These are phyloP conservation scores for Campoplex capitator DNA, from an alignment of 2,888 invertebrate genomes.

Conservation along the genomic window DNA sequence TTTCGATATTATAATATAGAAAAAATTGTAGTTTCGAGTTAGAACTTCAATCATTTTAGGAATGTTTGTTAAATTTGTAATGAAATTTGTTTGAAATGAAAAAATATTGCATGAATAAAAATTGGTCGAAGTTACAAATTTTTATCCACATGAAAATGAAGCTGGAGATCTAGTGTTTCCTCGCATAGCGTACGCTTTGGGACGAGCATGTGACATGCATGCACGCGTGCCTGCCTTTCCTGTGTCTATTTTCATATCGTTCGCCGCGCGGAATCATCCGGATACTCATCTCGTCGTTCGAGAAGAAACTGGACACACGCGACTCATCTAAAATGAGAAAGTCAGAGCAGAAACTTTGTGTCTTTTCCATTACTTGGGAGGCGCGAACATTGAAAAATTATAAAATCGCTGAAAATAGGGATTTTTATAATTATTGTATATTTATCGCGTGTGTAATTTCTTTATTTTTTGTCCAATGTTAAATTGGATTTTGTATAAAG, in stretches of 20 bases:
- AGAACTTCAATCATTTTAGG: too few relatives aligned
- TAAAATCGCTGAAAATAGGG: too few relatives aligned
- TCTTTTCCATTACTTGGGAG: not conserved
- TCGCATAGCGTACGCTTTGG: constrained; percentile 25
- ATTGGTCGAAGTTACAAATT: constrained; percentile 4
- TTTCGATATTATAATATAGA: not conserved
- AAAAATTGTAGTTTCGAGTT: not conserved
- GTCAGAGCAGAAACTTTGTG: constrained; percentile 5
- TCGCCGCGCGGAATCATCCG: constrained; percentile 62
- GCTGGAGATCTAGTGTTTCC: constrained; percentile 18
- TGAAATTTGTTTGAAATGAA: too few relatives aligned
- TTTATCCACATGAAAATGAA: constrained; percentile 24
- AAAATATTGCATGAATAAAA: constrained; percentile 1
- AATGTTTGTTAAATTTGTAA: too few relatives aligned
- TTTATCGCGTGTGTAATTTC: not conserved
- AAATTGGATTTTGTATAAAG: not conserved
- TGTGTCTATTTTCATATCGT: constrained; percentile 70
- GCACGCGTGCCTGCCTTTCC: constrained; percentile 55
- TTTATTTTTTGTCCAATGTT: not conserved
- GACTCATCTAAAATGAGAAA: constrained; percentile 68
- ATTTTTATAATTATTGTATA: not conserved
- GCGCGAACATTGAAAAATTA: not conserved
- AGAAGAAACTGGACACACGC: constrained; percentile 64
- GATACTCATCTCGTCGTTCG: constrained; percentile 50
- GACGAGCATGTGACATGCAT: constrained; percentile 49